These are phyloP conservation scores for Lumbricus terrestris DNA, from an alignment of 2,888 invertebrate genomes.

Conservation along the genomic window DNA sequence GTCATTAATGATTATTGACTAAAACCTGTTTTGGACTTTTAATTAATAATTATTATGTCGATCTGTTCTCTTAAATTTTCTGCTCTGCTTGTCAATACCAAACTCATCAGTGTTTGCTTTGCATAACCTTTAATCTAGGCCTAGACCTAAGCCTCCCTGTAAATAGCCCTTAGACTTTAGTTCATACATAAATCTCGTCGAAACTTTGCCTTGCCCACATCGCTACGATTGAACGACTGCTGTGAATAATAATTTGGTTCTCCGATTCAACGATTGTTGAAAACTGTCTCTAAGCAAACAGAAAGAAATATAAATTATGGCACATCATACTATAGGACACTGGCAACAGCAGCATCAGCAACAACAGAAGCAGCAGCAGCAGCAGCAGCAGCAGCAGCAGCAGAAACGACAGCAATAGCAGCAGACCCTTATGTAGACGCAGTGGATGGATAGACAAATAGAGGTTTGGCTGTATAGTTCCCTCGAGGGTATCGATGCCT, in stretches of 20 bases:
- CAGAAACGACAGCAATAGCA: neutral
- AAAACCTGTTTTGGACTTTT: neutral
- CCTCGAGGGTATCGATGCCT: neutral
- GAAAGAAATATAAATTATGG: neutral
- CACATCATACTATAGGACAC: neutral
- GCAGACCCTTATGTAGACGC: neutral
- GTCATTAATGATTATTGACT: no score
- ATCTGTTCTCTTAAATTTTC: neutral
- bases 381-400: no score
- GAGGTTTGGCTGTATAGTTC: slow-evolving; percentile 3
- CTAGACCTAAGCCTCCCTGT: neutral
- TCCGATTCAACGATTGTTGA: neutral
- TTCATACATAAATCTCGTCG: neutral
- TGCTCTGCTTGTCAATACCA: neutral
- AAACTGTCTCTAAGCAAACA: neutral
- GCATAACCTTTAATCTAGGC: no score
- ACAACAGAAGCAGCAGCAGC: neutral
- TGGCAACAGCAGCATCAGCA: neutral
- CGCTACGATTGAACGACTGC: neutral
- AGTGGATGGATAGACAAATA: slow-evolving; percentile 3
- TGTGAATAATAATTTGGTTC: neutral
- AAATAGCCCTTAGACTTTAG: neutral
- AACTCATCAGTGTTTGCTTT: neutral
- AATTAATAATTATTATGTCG: neutral
- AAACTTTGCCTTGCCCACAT: neutral